These are phyloP conservation scores for Beroe ovata DNA, from an alignment of 37 sponge, comb jelly and placozoan genomes.

Conservation along the genomic window DNA sequence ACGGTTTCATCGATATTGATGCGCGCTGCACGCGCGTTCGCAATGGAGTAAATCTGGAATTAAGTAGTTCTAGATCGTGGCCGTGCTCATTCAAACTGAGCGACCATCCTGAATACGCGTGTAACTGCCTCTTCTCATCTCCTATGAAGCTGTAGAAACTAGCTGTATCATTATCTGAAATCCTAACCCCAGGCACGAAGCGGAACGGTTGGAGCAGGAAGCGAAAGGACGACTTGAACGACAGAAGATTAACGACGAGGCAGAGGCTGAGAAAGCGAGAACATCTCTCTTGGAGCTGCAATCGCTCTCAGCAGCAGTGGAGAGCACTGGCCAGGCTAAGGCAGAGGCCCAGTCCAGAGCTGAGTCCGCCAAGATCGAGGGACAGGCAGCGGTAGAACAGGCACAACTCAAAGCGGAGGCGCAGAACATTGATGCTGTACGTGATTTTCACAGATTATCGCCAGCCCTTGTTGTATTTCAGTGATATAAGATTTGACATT, in stretches of 20 bases:
- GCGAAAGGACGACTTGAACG: constrained; percentile 95
- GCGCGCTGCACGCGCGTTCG: no score
- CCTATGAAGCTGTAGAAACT: background rate
- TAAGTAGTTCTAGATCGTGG: no score
- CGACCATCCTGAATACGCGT: background rate
- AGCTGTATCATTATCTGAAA: no score
- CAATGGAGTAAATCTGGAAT: no score
- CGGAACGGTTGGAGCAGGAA: constrained; percentile 96
- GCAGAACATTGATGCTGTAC: constrained; percentile 89
- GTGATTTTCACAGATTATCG: no score
- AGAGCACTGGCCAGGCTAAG: constrained; percentile 99
- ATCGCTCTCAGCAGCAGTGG: constrained; percentile 96
- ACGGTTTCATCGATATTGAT: no score
- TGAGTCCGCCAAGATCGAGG: constrained; percentile 94
- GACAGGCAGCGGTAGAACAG: constrained; percentile 97
- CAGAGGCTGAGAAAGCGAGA: constrained; percentile 96
- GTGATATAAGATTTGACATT: no score
- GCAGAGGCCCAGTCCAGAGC: constrained; percentile 98
- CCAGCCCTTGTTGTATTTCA: background rate
- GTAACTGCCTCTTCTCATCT: background rate
- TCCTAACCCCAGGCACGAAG: constrained; percentile 91
- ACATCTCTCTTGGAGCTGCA: constrained; percentile 90
- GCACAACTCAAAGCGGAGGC: constrained; percentile 94
- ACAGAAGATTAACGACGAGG: constrained; percentile 99
- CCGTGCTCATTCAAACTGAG: no score